Conservation (phyloP, 2,113 vertebrate genomes). For the Craseonycteris thonglongyai region DNA sequence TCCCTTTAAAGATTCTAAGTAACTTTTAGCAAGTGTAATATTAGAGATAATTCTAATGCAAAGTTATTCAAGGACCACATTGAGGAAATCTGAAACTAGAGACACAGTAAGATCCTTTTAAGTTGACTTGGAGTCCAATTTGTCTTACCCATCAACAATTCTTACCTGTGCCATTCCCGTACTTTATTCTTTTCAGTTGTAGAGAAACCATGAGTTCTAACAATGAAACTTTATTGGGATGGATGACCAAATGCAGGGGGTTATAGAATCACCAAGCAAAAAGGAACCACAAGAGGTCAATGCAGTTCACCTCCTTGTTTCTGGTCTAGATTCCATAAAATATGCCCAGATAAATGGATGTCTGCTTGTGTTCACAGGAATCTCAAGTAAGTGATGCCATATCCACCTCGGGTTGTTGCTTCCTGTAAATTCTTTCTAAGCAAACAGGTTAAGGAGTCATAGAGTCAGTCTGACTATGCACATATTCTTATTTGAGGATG, state of each 20-base stretch:
- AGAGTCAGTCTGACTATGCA: not conserved
- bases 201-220: not conserved
- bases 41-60: not conserved
- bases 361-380: not conserved
- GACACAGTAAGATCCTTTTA: not conserved
- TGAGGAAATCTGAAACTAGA: not conserved
- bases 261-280: not conserved
- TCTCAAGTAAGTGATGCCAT: not conserved
- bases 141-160: not conserved
- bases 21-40: not conserved
- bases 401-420: not conserved
- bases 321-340: not conserved
- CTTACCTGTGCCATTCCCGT: not conserved
- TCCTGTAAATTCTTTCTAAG: not conserved
- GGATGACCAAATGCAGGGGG: not conserved
- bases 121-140: not conserved
- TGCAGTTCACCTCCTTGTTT: not conserved
- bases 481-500: not conserved
- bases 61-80: not conserved
- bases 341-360: not conserved
- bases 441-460: not conserved
- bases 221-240: conserved; percentile 27
- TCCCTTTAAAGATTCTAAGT: not conserved
- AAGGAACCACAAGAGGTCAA: conserved; percentile 38
- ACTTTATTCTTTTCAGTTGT: conserved; percentile 1